Evolutionary conservation across 1,140 invertebrate species (phyloP).

Genomic region (Helicoverpa armigera): DNA sequence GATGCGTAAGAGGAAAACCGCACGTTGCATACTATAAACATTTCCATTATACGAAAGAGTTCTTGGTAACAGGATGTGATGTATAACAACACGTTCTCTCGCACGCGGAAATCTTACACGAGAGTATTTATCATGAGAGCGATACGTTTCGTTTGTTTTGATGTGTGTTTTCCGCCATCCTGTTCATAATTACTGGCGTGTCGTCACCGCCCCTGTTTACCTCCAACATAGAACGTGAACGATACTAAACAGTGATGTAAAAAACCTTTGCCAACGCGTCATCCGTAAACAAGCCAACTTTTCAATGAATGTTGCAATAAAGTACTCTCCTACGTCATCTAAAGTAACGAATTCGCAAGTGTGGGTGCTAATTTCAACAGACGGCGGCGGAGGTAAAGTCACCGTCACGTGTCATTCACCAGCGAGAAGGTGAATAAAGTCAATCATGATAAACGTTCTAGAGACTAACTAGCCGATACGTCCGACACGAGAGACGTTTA

Average conservation of each 20-base stretch:
- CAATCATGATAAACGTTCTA: slow-evolving; percentile 44
- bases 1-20: slow-evolving; percentile 56
- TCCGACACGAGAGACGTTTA: neutral
- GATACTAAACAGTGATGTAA: slow-evolving; percentile 41
- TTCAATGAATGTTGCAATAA: slow-evolving; percentile 52
- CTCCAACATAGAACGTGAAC: slow-evolving; percentile 16
- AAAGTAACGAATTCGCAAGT: slow-evolving; percentile 62
- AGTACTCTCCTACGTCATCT: slow-evolving; percentile 47
- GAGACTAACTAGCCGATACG: neutral
- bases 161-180: slow-evolving; percentile 54
- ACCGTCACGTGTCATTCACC: slow-evolving; percentile 64
- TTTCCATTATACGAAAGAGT: slow-evolving; percentile 58
- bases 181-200: slow-evolving; percentile 39
- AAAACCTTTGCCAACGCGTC: slow-evolving; percentile 45
- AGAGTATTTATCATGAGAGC: slow-evolving; percentile 54
- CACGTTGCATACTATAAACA: slow-evolving; percentile 46
- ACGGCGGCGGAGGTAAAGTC: slow-evolving; percentile 58
- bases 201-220: slow-evolving; percentile 41
- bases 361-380: slow-evolving; percentile 72
- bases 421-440: slow-evolving; percentile 59
- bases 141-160: slow-evolving; percentile 60
- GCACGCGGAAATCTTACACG: slow-evolving; percentile 54
- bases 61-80: slow-evolving; percentile 65
- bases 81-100: slow-evolving; percentile 57
- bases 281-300: slow-evolving; percentile 40